Evolutionary conservation across 1,140 invertebrate species (phyloP), one percentile per base, ranked within the genome.

Genomic region (Scaptomyza montana): DNA sequence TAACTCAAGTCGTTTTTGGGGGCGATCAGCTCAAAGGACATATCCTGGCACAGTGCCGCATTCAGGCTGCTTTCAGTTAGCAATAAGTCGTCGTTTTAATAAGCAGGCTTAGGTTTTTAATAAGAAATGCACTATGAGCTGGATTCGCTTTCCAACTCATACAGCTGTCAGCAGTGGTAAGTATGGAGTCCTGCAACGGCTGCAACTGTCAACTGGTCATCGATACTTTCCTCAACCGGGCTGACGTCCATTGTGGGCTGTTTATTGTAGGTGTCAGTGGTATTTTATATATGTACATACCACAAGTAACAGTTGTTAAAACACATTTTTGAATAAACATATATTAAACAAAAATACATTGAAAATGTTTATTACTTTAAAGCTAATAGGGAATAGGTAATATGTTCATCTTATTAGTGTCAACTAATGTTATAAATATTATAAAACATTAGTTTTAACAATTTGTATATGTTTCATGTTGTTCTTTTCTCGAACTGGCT

Each of bases 41-140:
- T 33, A 50, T 74, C 68, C 74, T 77, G 30, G 13, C 41, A 28
- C 9, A 68, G 57, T 69, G 65, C 61, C 64, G 30, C 69, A 30
- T 53, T 39, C 21, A 4, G 46, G 5, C 69, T 39, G 49, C 43
- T 55, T 25, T 41, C 49, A 43, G 74, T 65, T 74, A 77, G 60
- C 63, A 47, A 77, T 85, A 85, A 78, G 74, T 81, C 75, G 67
- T 54, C 36, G 43, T 69, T 64, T 82, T 87, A 86, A 86, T 86
- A 86, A 86, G 82, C 82, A 66, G 82, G 82, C 82, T 86, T 87
- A 87, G 78, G 82, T 86, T 87, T 86, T 86, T 82, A 86, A 87
- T 82, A 82, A 82, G 82, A 87, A 87, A 60, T 86, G 57, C 54
- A 63, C 74, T 86, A 78, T 75, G 75, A 77, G 78, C 50, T 57